phyloP scores from a whole-genome alignment of 2,888 invertebrate genomes.

The Agrilus cyanescens region DNA sequence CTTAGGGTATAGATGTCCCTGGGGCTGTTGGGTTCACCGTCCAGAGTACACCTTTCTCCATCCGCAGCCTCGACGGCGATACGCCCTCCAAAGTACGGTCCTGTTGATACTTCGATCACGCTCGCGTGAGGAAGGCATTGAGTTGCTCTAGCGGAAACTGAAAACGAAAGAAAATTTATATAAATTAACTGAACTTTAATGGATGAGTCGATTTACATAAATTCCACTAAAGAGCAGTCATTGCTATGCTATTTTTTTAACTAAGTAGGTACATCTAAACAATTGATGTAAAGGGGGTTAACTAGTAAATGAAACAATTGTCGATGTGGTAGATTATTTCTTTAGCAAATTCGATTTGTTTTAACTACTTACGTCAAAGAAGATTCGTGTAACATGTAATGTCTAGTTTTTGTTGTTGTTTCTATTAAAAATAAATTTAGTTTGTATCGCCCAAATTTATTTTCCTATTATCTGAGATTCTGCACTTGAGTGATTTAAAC shows the following conservation, averaged over 20 bases:
- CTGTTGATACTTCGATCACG: slow-evolving; percentile 72
- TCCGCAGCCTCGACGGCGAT: slow-evolving; percentile 64
- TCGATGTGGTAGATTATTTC: too few species aligned
- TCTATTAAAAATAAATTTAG: not conserved
- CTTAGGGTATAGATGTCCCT: slow-evolving; percentile 58
- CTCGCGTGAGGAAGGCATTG: slow-evolving; percentile 70
- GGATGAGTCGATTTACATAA: too few species aligned
- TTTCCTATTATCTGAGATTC: not conserved
- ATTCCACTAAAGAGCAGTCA: too few species aligned
- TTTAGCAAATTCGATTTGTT: too few species aligned
- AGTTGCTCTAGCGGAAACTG: slow-evolving; percentile 71
- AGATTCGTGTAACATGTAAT: too few species aligned
- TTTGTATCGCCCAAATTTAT: not conserved
- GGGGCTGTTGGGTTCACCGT: slow-evolving; percentile 61
- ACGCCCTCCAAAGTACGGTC: slow-evolving; percentile 68
- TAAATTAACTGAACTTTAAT: too few species aligned
- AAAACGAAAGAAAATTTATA: slow-evolving; percentile 10
- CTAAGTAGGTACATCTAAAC: too few species aligned
- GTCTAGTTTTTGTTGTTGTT: too few species aligned
- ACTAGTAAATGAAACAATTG: too few species aligned
- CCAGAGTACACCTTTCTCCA: slow-evolving; percentile 59
- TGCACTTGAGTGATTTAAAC: not conserved
- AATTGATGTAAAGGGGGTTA: too few species aligned
- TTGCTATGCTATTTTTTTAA: too few species aligned
- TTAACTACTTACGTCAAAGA: too few species aligned